Conservation (phyloP, 1,140 invertebrate genomes). For the Tyrophagus putrescentiae region DNA sequence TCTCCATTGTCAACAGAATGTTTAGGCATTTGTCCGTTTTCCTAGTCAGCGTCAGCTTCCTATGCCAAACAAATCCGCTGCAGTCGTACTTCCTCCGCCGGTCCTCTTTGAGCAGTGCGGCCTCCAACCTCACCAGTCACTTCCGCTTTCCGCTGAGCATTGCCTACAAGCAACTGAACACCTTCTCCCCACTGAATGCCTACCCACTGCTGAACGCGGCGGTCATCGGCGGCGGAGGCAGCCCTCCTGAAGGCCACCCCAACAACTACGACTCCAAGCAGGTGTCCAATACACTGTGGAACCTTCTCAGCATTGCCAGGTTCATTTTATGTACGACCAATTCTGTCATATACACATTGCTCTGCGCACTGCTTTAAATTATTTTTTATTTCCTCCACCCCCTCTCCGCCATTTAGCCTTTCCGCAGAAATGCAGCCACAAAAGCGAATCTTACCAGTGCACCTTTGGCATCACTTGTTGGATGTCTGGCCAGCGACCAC, state of each 20-base stretch:
- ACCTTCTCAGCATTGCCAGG: conserved; percentile 25
- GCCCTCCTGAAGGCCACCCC: not conserved
- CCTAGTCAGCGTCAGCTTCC: conserved; percentile 17
- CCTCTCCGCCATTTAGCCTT: conserved; percentile 59
- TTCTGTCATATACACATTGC: conserved; percentile 15
- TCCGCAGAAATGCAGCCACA: conserved; percentile 74
- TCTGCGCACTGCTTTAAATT: not conserved
- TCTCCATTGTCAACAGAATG: conserved; percentile 6
- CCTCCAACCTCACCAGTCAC: not conserved
- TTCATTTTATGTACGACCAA: conserved; percentile 27
- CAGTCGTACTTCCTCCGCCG: not conserved
- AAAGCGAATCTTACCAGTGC: conserved; percentile 70
- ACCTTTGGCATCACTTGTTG: conserved; percentile 77
- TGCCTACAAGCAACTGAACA: not conserved
- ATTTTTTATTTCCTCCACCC: not conserved
- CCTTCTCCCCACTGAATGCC: conserved; percentile 2
- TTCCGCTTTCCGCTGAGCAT: not conserved
- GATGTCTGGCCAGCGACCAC: conserved; percentile 60
- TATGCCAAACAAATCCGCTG: conserved; percentile 8
- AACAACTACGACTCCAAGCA: conserved; percentile 20
- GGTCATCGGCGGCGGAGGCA: not conserved
- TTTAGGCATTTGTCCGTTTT: conserved; percentile 13
- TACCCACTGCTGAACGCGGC: not conserved
- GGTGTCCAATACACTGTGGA: conserved; percentile 21
- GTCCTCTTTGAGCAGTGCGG: not conserved